These are phyloP conservation scores for Drosophila kurseongensis DNA, from an alignment of 1,140 invertebrate genomes.

Conservation along the genomic window DNA sequence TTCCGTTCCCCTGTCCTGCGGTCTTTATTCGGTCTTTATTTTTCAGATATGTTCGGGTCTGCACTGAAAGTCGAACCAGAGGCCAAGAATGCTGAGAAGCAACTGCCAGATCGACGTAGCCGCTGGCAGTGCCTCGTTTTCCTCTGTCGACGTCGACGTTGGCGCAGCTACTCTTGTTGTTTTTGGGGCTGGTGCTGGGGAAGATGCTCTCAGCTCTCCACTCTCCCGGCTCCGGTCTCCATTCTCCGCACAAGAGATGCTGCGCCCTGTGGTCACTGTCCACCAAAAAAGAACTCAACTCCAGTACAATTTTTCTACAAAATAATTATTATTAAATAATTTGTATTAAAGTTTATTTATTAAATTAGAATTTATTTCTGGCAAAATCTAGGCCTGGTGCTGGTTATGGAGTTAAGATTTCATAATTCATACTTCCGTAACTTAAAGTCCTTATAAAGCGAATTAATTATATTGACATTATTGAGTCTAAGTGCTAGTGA, in stretches of 20 bases:
- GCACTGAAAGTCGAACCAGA: conserved; percentile 28
- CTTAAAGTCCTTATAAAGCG: no score
- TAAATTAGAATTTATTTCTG: no score
- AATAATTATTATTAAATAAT: no score
- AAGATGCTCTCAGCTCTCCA: conserved; percentile 17
- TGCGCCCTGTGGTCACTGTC: neutral
- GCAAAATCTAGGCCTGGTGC: no score
- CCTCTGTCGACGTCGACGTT: conserved; percentile 18
- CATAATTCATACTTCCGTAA: no score
- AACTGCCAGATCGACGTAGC: conserved; percentile 21
- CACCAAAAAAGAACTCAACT: no score
- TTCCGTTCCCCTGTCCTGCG: conserved; percentile 6
- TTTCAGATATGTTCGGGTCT: conserved; percentile 1
- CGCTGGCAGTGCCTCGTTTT: conserved; percentile 14
- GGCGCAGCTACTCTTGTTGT: conserved; percentile 2
- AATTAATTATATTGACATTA: no score
- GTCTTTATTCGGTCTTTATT: conserved; percentile 20
- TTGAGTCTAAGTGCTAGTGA: no score
- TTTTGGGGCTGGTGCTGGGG: neutral
- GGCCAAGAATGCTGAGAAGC: conserved; percentile 40
- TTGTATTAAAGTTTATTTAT: no score
- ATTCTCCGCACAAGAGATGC: conserved; percentile 4
- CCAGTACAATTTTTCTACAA: no score
- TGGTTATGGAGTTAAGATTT: no score
- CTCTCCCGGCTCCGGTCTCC: neutral